Percentiles rank a stretch among this genome's conserved stretches.
Conservation (phyloP, 2,113 vertebrate genomes). For the Carlito syrichta region DNA sequence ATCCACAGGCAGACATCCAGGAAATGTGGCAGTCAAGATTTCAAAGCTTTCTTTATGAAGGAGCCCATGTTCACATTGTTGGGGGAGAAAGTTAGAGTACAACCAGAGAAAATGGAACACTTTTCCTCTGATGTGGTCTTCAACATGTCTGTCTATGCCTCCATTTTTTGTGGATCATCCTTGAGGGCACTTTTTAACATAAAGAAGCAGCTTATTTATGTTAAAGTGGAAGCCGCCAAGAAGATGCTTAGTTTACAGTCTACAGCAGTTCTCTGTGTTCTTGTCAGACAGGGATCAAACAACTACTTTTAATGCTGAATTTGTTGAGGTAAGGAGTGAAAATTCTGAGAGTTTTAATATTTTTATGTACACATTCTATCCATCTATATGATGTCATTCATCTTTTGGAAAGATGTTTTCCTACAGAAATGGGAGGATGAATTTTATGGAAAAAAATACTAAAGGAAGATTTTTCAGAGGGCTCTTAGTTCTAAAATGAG, state of each 20-base stretch:
- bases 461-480: background rate
- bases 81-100: background rate
- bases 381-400: background rate
- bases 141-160: background rate
- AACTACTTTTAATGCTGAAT: background rate
- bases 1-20: background rate
- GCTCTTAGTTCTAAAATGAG: background rate
- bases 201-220: background rate
- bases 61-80: background rate
- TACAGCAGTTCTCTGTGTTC: background rate
- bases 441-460: background rate
- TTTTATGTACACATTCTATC: background rate
- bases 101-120: background rate
- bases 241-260: background rate
- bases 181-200: background rate
- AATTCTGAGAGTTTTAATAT: background rate
- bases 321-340: background rate
- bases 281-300: background rate
- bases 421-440: background rate
- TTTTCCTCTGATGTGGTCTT: background rate
- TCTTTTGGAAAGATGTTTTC: background rate
- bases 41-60: background rate
- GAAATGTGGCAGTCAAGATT: background rate
- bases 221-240: background rate
- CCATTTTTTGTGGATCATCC: background rate